These are phyloP conservation scores for Marronus borbonicus DNA, from an alignment of 2,888 invertebrate genomes.

Conservation along the genomic window DNA sequence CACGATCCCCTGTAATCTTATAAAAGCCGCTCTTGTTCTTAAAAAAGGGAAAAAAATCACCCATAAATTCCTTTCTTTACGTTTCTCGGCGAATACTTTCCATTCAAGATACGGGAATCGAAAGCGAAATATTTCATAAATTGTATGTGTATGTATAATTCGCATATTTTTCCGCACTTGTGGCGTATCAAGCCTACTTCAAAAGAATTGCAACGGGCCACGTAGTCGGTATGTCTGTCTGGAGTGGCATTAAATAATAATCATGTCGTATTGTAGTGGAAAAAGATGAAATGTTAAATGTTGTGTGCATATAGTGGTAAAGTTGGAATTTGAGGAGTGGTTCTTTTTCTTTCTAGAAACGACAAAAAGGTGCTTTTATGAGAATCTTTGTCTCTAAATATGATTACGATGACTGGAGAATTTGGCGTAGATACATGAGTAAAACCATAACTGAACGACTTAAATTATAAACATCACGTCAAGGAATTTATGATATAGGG, in stretches of 20 bases:
- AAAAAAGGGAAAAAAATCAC: background rate
- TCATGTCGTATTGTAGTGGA: background rate
- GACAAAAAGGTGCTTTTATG: too few relatives aligned
- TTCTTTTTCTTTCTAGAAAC: background rate
- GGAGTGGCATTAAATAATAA: slow-evolving; percentile 5
- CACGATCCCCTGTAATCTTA: background rate
- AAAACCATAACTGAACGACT: too few relatives aligned
- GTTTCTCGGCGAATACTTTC: background rate
- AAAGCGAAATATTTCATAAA: slow-evolving; percentile 9
- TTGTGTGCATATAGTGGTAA: background rate
- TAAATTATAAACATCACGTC: too few relatives aligned
- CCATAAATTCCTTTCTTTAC: slow-evolving; percentile 5
- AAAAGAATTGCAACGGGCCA: background rate
- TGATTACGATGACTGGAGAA: too few relatives aligned
- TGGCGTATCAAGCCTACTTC: background rate
- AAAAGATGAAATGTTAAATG: background rate
- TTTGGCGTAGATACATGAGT: too few relatives aligned
- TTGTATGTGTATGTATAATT: slow-evolving; percentile 2
- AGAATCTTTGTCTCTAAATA: too few relatives aligned
- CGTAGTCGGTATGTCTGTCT: background rate
- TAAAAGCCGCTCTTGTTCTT: background rate
- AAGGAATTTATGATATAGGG: too few relatives aligned
- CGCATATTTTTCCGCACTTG: slow-evolving; percentile 9
- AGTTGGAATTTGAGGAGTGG: background rate
- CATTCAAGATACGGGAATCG: slow-evolving; percentile 9